Evolutionary conservation across 2,888 invertebrate genomes (phyloP), one percentile per base, ranked within the genome.

Genomic region (Lasioglossum vierecki): DNA sequence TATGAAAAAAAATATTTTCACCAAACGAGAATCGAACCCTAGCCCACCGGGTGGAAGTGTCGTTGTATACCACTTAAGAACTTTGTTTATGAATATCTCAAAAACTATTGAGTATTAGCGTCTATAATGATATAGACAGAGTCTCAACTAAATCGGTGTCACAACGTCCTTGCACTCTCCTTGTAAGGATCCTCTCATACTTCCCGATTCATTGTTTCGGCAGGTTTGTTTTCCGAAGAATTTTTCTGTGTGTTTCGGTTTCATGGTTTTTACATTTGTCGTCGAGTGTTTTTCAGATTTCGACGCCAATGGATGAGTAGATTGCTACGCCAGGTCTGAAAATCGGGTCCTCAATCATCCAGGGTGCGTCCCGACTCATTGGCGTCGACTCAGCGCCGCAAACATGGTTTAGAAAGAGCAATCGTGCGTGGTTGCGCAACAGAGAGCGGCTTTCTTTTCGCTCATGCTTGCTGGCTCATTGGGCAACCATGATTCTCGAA

Each of bases 391-490:
- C 78, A 11, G 80, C 74, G 87, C 88, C 79, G 88, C 86, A 88
- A n/a, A 53, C 85, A 82, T 79, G 88, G 85, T 89, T 91, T 88
- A 88, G 89, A 92, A 93, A 91, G 91, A 92, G 90, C n/a, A n/a
- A 89, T 81, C 84, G 88, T 60, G 53, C 39, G 80, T 68, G 73
- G 88, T 94, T 94, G 92, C 91, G 91, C 92, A 94, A 94, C 90
- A 80, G 73, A 80, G 73, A 76, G 82, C 91, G 92, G 94, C 95
- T 95, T 95, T 95, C 94, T 94, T 95, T 94, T 94, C 91, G 91
- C 92, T 91, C 91, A 91, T 91, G 92, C 88, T 92, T 86, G 89
- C 79, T 88, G 89, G 90, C 93, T 93, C 92, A 91, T 93, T 94
- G 93, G 92, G 93, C 92, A 94, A 93, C 90, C 85, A 13, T 13